These are phyloP conservation scores for Drosophila acutilabella DNA, from an alignment of 2,888 invertebrate genomes.

Conservation along the genomic window DNA sequence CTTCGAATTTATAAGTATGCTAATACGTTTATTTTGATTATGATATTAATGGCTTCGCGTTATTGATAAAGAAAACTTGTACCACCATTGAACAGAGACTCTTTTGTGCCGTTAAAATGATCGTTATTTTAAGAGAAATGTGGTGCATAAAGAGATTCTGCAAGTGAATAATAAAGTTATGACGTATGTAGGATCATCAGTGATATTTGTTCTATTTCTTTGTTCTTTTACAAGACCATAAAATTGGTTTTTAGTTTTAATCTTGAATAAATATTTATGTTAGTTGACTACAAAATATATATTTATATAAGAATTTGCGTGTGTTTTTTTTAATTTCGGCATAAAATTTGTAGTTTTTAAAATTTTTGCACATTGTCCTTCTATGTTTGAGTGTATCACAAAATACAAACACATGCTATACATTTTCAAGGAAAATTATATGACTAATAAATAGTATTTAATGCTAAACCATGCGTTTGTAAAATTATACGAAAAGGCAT, in stretches of 20 bases:
- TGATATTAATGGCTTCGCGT: conserved; percentile 1
- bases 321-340: neutral
- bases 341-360: neutral
- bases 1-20: conserved; percentile 23
- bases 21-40: neutral
- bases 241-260: neutral
- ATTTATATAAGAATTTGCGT: neutral
- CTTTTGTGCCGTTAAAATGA: neutral
- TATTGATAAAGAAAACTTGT: conserved; percentile 6
- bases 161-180: neutral
- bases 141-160: neutral
- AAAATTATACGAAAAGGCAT: conserved; percentile 4
- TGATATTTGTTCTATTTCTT: neutral
- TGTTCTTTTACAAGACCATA: neutral
- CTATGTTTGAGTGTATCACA: conserved; percentile 3
- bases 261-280: conserved; percentile 14
- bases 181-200: neutral
- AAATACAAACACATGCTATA: neutral
- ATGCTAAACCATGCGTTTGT: conserved; percentile 11
- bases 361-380: conserved; percentile 1
- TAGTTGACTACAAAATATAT: neutral
- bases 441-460: conserved; percentile 17
- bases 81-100: neutral
- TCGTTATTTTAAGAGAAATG: neutral
- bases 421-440: conserved; percentile 28